Evolutionary conservation across 1,140 invertebrate genomes (phyloP).

Genomic region (Samia ricini): DNA sequence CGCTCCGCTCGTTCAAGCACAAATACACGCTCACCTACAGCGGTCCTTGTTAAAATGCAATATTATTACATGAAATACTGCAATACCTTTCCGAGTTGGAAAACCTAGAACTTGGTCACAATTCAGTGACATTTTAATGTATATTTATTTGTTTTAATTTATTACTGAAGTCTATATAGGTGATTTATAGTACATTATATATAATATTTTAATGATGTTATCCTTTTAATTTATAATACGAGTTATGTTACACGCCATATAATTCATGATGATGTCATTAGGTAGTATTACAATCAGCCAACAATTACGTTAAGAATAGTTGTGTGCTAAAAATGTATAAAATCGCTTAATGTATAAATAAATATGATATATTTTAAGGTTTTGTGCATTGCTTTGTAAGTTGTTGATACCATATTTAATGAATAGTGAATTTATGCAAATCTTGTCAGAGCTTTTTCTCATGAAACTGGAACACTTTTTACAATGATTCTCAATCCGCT

Average conservation of each 20-base stretch:
- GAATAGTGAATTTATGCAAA: too few relatives aligned
- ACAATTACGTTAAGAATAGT: not conserved
- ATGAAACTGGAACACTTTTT: too few relatives aligned
- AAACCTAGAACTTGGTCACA: too few relatives aligned
- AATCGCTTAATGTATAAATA: not conserved
- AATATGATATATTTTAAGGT: too few relatives aligned
- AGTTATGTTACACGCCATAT: constrained; percentile 51
- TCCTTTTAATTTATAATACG: constrained; percentile 58
- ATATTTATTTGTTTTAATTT: not conserved
- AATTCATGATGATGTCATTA: constrained; percentile 65
- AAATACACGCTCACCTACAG: constrained; percentile 43
- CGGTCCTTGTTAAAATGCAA: not conserved
- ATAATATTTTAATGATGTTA: constrained; percentile 9
- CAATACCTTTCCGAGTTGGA: not conserved
- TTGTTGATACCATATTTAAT: too few relatives aligned
- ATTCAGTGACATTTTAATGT: not conserved
- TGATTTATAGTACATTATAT: too few relatives aligned
- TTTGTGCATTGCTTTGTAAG: too few relatives aligned
- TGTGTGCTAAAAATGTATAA: not conserved
- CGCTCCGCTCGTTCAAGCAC: constrained; percentile 40
- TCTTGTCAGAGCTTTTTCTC: too few relatives aligned
- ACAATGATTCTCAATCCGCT: too few relatives aligned
- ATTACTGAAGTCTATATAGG: not conserved
- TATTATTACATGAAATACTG: not conserved
- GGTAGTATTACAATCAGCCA: constrained; percentile 20